Conservation (phyloP, 2,113 vertebrate species). For the Parotia lawesii region DNA sequence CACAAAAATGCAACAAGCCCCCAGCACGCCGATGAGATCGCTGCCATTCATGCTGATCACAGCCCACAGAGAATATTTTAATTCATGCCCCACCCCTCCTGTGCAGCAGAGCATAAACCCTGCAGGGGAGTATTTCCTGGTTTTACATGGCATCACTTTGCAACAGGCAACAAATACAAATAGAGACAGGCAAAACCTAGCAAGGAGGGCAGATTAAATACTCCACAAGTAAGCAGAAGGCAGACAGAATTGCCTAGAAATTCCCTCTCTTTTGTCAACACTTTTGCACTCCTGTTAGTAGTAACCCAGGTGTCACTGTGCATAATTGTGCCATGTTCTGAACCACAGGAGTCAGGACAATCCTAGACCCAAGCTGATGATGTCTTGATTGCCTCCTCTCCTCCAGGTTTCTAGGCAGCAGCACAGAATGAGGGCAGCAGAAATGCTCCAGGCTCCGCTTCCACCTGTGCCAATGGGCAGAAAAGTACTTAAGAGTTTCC, state of each 20-base stretch:
- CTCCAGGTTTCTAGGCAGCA: not conserved
- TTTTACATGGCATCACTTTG: not conserved
- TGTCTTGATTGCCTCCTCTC: not conserved
- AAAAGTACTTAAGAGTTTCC: not conserved
- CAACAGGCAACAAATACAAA: not conserved
- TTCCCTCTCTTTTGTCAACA: not conserved
- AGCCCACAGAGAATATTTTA: not conserved
- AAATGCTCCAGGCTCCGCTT: not conserved
- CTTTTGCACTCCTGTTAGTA: not conserved
- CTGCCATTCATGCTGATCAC: not conserved
- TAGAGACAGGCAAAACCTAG: not conserved
- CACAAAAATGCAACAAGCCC: not conserved
- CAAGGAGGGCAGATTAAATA: not conserved
- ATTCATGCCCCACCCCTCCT: not conserved
- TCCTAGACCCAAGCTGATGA: not conserved
- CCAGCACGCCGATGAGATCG: accelerated
- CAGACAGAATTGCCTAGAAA: not conserved
- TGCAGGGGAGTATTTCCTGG: not conserved
- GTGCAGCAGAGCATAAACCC: not conserved
- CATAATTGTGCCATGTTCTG: not conserved
- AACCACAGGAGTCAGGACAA: not conserved
- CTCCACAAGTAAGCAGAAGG: not conserved
- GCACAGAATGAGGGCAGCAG: not conserved
- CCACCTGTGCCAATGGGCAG: not conserved
- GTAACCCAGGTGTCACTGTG: not conserved